phyloP scores from a whole-genome alignment of 2,888 invertebrate species.

The Eutolmus rufibarbis region DNA sequence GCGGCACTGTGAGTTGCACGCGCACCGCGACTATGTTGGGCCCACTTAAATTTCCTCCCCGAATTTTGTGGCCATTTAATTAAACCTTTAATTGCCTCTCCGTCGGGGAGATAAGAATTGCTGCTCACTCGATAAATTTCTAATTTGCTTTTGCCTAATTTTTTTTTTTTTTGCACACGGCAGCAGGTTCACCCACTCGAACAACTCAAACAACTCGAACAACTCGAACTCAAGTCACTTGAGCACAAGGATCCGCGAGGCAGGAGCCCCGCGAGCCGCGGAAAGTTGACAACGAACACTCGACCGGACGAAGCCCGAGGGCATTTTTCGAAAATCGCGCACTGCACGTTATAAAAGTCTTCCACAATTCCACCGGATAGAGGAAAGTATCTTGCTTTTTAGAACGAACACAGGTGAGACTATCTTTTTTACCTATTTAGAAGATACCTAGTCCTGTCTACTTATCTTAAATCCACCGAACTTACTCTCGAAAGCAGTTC shows the following conservation, averaged over 20 bases:
- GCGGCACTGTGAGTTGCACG: not conserved
- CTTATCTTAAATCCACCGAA: not conserved
- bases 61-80: conserved; percentile 4
- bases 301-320: not conserved
- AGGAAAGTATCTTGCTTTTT: not conserved
- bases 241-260: not conserved
- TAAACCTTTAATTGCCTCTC: conserved; percentile 16
- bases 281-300: not conserved
- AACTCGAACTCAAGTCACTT: not conserved
- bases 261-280: not conserved
- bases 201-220: not conserved
- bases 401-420: not conserved
- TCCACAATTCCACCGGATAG: not conserved
- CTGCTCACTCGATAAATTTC: not conserved
- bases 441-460: not conserved
- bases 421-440: not conserved
- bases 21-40: not conserved
- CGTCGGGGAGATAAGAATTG: not conserved
- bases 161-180: not conserved
- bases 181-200: conserved; percentile 30
- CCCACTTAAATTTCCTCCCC: conserved; percentile 11
- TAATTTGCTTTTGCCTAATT: not conserved
- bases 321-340: not conserved
- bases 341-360: not conserved
- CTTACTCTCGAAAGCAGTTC: not conserved